Conservation (phyloP, 2,113 vertebrate genomes). For the Gopherus evgoodei region DNA sequence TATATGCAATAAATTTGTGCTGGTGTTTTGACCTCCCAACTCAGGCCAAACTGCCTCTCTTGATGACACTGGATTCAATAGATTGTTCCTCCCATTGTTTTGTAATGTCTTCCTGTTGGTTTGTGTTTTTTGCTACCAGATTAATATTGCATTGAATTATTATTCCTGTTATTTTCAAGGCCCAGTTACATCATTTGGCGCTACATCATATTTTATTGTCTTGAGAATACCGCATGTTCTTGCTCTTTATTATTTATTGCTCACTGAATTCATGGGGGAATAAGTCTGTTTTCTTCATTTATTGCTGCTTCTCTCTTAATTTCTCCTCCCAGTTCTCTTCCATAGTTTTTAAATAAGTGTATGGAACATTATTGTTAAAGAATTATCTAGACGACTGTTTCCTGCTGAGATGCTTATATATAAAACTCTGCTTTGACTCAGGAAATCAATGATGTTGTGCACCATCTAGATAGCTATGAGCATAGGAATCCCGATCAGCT, state of each 20-base stretch:
- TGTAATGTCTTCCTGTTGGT: not conserved
- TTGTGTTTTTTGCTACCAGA: not conserved
- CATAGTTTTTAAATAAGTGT: not conserved
- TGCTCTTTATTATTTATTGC: not conserved
- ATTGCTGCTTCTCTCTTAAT: not conserved
- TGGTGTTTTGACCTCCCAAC: not conserved
- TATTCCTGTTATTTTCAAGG: not conserved
- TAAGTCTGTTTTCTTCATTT: not conserved
- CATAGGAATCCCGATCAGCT: not conserved
- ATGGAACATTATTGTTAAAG: not conserved
- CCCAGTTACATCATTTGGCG: not conserved
- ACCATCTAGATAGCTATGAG: not conserved
- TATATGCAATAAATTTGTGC: not conserved
- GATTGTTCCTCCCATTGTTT: not conserved
- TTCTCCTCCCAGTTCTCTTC: not conserved
- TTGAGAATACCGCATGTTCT: not conserved
- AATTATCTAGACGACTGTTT: not conserved
- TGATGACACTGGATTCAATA: not conserved
- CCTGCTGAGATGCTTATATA: not conserved
- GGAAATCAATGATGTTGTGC: not conserved
- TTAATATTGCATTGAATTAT: not conserved
- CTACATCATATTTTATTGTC: not conserved
- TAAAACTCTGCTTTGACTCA: not conserved
- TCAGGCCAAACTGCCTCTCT: not conserved
- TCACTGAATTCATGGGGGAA: not conserved